These are phyloP conservation scores for Stenodema calcarata DNA, from an alignment of 2,888 invertebrate species.

Conservation along the genomic window DNA sequence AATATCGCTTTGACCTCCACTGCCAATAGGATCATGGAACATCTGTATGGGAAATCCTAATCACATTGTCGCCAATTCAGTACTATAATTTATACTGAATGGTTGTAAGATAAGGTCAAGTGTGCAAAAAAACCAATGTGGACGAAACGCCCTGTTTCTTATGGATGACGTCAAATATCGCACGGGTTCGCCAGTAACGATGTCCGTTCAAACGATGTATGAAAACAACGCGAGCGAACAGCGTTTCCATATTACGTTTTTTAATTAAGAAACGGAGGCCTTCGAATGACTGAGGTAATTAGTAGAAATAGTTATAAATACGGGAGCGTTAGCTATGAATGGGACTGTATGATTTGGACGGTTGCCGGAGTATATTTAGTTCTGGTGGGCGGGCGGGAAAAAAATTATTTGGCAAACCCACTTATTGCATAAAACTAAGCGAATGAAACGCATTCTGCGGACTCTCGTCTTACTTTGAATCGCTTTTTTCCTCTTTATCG, in stretches of 20 bases:
- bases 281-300: slow-evolving; percentile 21
- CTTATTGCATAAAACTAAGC: slow-evolving; percentile 52
- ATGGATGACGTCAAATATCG: too few species aligned
- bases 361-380: slow-evolving; percentile 65
- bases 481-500: neutral
- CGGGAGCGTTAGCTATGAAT: slow-evolving; percentile 61
- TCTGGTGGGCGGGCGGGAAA: slow-evolving; percentile 63
- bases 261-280: neutral
- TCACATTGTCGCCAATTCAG: too few species aligned
- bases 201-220: neutral
- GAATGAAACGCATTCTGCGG: slow-evolving; percentile 41
- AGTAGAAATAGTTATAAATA: slow-evolving; percentile 36
- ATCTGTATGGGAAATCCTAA: too few species aligned
- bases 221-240: neutral
- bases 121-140: too few species aligned
- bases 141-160: too few species aligned
- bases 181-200: neutral
- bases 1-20: too few species aligned
- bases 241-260: neutral
- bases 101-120: too few species aligned
- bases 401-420: slow-evolving; percentile 54
- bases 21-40: too few species aligned
- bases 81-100: too few species aligned
- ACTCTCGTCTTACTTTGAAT: neutral
- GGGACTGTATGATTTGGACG: slow-evolving; percentile 64